Percentiles rank a stretch among this genome's conserved stretches.
These are phyloP conservation scores for Ctenodactylus gundi DNA, from an alignment of 2,113 vertebrate species.

Conservation along the genomic window DNA sequence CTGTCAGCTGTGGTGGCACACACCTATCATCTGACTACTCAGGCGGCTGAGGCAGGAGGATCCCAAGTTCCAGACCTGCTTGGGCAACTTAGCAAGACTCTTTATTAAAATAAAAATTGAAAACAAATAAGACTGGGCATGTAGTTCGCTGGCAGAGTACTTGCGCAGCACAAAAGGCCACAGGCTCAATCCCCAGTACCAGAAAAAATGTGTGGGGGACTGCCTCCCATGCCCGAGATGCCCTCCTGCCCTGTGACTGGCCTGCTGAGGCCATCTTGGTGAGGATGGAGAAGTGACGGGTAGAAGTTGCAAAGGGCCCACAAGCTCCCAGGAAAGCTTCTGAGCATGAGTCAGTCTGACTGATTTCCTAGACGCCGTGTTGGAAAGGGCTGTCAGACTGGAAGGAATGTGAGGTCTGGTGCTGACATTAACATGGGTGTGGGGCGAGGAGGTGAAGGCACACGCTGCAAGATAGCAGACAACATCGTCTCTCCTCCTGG, in stretches of 20 bases:
- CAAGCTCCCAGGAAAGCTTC: neutral
- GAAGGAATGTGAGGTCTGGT: neutral
- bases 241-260: neutral
- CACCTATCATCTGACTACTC: neutral
- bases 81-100: neutral
- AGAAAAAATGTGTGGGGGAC: neutral
- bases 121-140: neutral
- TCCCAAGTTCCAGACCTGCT: neutral
- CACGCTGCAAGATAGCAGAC: fast-evolving
- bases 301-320: neutral
- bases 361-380: neutral
- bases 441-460: neutral
- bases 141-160: neutral
- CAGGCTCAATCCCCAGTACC: neutral
- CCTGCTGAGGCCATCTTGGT: neutral
- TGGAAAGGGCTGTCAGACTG: neutral
- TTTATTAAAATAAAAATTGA: neutral
- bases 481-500: neutral
- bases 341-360: neutral
- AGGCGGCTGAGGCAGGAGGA: neutral
- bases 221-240: neutral
- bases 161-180: neutral
- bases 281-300: neutral
- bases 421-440: fast-evolving
- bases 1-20: neutral